A percentile compares a stretch with the other conserved stretches of the same genome.
phyloP scores from a whole-genome alignment of 2,113 vertebrate species.

The Tenebrosternarchus preto region DNA sequence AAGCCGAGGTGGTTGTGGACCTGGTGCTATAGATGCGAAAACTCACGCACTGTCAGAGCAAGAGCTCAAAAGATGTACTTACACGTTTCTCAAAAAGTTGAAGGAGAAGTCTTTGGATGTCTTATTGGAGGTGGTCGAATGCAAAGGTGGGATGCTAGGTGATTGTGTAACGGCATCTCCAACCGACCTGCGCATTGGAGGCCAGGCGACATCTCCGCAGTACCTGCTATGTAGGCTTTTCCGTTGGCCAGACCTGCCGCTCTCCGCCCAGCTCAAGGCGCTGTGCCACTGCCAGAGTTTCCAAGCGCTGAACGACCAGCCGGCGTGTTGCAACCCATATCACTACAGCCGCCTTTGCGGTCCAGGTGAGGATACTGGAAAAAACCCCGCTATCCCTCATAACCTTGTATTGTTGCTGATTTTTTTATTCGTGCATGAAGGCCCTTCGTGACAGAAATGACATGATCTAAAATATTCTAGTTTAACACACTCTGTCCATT shows the following conservation, averaged over 20 bases:
- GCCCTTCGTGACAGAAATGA: neutral
- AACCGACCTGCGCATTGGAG: conserved; percentile 78
- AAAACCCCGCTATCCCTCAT: neutral
- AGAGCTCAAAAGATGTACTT: conserved; percentile 84
- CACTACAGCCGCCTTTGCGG: conserved; percentile 95
- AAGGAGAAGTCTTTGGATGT: conserved; percentile 87
- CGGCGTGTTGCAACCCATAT: conserved; percentile 93
- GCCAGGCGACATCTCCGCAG: conserved; percentile 79
- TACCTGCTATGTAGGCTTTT: conserved; percentile 85
- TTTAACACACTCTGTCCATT: neutral
- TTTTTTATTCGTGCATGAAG: neutral
- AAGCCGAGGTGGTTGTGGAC: conserved; percentile 49
- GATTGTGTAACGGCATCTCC: conserved; percentile 86
- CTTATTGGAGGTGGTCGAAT: conserved; percentile 89
- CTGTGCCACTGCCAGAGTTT: conserved; percentile 88
- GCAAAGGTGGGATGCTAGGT: conserved; percentile 82
- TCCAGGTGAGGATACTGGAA: conserved; percentile 81
- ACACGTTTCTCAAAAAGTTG: conserved; percentile 86
- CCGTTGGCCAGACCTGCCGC: conserved; percentile 92
- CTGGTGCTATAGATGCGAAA: conserved; percentile 65
- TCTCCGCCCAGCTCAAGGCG: conserved; percentile 83
- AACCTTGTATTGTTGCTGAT: neutral
- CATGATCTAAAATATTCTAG: neutral
- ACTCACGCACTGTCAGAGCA: conserved; percentile 72
- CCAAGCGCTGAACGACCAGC: conserved; percentile 70